Evolutionary conservation across 2,888 invertebrate genomes (phyloP), one percentile per base, ranked within the genome.

Genomic region (Notocelia uddmanniana): DNA sequence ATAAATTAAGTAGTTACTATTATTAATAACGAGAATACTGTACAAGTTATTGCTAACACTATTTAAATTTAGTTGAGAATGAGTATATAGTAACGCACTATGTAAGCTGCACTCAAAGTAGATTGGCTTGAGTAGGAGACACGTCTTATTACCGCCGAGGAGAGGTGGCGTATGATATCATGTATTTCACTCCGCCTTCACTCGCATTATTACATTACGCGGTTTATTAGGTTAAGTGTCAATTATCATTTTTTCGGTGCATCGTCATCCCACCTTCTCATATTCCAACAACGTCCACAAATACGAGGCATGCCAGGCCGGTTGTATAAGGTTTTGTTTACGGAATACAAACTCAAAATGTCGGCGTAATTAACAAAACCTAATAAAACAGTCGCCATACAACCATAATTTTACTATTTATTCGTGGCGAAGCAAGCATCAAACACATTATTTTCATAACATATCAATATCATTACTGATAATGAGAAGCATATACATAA

Each of bases 151-250:
- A 79, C 81, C 78, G 79, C 85, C 77, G 79, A 81, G 83, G 83
- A 82, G 81, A 83, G 81, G 78, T 80, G 80, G 77, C 74, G 81
- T 89, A 83, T 92, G 91, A 91, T 90, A 89, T 91, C 91, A 92
- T 88, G 84, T 89, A 88, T 87, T 85, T 89, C 88, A 89, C 81
- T 74, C 76, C 76, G 76, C 80, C 79, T 80, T 80, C 78, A 80
- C 79, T 79, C 78, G 76, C 82, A 81, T 81, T 83, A 82, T 83
- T 82, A 80, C 78, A 80, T 82, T 76, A 81, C 79, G 75, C 79
- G 80, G 82, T 87, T 57, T 86, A 86, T 83, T 90, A 86, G 91
- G 89, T 90, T 89, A 90, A 91, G 83, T 90, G 87, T 80, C 86
- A 85, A 87, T 91, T 89, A 88, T 80, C 77, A 78, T 82, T 83